Base-by-base conservation (phyloP, 2,888 invertebrate genomes). In the Tiphia femorata region DNA sequence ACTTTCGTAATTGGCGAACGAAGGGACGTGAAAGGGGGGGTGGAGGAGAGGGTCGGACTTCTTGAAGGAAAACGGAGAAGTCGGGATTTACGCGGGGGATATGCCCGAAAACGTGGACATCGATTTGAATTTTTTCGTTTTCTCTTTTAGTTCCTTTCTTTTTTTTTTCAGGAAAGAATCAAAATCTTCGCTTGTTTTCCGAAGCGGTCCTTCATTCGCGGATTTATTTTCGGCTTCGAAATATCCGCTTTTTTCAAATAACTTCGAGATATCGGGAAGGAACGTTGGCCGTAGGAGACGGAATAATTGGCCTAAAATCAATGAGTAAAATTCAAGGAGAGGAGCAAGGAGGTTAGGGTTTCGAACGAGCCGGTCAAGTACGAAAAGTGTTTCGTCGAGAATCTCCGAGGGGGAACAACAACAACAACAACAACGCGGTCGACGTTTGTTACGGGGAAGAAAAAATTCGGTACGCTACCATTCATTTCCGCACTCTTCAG, bases 391-490 rank as follows among this genome's bases (percentile, higher is more conserved):
- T 42, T 55, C 58, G 53, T 62, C 56, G 59, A 64, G 52, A 52
- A 40, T 60, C 47, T 60, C 42, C 53, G 50, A 60, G 42, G 43
- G 46, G 48, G 35, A 49, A 57, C 52, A 62, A 63, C 58, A 64
- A 61, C 57, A 64, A 64, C 56, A 63, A 62, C 58, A 64, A 58
- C 53, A 61, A 66, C 56, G 51, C 55, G 54, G 33, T 67, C 55
- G 58, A 59, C 38, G 35, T 52, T 38, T 46, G 42, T 44, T 46
- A 23, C 23, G 47, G 57, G 55, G 59, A 51, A 58, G 67, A 64
- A 67, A 56, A 72, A 73, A 64, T 75, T 73, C 67, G 66, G 62
- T 67, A 67, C 67, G 68, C 55, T 70, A 67, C 58, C 58, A 68
- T 68, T 68, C 41, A 56, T 44, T 67, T 67, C 65, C 64, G 66